A percentile compares a stretch with the other conserved stretches of the same genome.
Conservation (phyloP, 2,888 invertebrate genomes). For the Clivina fossor region DNA sequence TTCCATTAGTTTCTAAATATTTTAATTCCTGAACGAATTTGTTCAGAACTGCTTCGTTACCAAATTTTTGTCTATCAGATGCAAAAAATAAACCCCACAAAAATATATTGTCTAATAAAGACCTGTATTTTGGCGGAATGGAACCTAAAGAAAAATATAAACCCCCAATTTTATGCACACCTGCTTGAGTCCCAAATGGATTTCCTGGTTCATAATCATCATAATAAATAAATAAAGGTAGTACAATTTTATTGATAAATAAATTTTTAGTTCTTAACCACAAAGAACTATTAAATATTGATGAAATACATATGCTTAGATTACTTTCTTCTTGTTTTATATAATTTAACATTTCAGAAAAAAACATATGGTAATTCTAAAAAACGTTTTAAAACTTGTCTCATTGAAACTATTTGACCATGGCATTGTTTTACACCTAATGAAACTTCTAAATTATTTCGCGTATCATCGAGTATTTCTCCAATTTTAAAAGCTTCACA, state of each 20-base stretch:
- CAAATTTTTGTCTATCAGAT: slow-evolving; percentile 40
- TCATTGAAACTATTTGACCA: slow-evolving; percentile 11
- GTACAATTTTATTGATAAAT: slow-evolving; percentile 26
- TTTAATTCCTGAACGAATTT: slow-evolving; percentile 40
- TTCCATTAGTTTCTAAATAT: slow-evolving; percentile 40
- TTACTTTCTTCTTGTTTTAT: not conserved
- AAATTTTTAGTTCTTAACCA: no score
- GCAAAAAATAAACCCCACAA: slow-evolving; percentile 40
- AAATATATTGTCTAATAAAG: slow-evolving; percentile 42
- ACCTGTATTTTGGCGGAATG: slow-evolving; percentile 39
- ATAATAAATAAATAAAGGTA: slow-evolving; percentile 39
- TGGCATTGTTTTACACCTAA: not conserved
- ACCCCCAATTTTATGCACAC: no score
- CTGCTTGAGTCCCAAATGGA: slow-evolving; percentile 42
- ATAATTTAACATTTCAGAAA: slow-evolving; percentile 7
- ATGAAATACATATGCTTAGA: slow-evolving; percentile 8
- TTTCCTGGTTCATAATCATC: slow-evolving; percentile 44
- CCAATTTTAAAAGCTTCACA: slow-evolving; percentile 3
- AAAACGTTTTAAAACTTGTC: slow-evolving; percentile 16
- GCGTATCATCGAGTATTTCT: not conserved
- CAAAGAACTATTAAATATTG: slow-evolving; percentile 28
- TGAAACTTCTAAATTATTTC: not conserved
- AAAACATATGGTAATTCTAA: slow-evolving; percentile 7
- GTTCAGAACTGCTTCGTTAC: slow-evolving; percentile 41
- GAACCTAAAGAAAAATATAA: slow-evolving; percentile 40